A percentile compares a stretch with the other conserved stretches of the same genome.
Evolutionary conservation across 2,797 vertebrate species (phyloP).

Genomic region (Perodicticus potto): DNA sequence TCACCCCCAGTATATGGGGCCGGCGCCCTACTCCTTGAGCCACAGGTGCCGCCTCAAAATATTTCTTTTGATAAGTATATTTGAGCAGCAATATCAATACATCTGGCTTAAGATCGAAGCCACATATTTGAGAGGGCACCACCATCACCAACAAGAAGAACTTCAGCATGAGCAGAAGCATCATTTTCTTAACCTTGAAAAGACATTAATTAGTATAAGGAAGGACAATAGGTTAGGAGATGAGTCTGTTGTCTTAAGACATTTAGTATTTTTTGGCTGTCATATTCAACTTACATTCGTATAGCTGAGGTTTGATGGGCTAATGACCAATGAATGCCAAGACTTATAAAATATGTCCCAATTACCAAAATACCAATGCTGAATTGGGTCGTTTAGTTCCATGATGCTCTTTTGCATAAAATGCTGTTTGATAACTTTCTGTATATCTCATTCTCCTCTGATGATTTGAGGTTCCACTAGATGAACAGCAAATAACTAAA

Average conservation of each 20-base stretch:
- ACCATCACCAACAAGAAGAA: not conserved
- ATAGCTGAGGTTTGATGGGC: not conserved
- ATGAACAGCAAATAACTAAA: constrained; percentile 5
- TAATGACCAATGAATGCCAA: not conserved
- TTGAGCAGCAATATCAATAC: not conserved
- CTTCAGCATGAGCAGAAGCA: not conserved
- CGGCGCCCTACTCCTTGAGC: too few species aligned
- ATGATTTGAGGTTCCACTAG: constrained; percentile 34
- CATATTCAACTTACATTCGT: not conserved
- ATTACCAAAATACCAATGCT: constrained; percentile 7
- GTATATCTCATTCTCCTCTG: constrained; percentile 26
- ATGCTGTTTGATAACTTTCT: constrained; percentile 35
- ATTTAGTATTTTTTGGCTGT: not conserved
- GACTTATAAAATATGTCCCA: not conserved
- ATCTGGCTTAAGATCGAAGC: not conserved
- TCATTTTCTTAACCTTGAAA: constrained; percentile 52
- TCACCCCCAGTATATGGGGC: too few species aligned
- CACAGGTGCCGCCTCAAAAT: not conserved
- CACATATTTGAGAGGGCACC: not conserved
- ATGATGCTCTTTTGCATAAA: not conserved
- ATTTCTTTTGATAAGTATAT: not conserved
- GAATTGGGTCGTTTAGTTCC: constrained; percentile 34
- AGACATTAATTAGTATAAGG: constrained; percentile 13
- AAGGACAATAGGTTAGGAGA: not conserved
- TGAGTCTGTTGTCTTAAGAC: not conserved